A percentile compares a stretch with the other conserved stretches of the same genome.
Conservation (phyloP, 2,888 invertebrate species). For the Volucella bombylans region DNA sequence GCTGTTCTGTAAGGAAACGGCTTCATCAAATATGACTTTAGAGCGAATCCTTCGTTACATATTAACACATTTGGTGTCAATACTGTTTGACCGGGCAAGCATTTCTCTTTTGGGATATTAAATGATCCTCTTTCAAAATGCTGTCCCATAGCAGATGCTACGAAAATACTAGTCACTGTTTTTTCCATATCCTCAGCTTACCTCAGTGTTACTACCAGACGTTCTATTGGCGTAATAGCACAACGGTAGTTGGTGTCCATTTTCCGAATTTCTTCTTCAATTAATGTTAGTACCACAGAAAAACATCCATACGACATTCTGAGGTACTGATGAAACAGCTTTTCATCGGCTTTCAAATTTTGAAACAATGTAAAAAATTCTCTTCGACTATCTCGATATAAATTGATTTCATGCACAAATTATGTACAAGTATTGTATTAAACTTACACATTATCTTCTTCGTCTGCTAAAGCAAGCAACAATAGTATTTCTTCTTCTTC, state of each 20-base stretch:
- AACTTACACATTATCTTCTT: neutral
- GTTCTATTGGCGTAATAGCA: slow-evolving; percentile 5
- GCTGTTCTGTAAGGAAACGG: slow-evolving; percentile 2
- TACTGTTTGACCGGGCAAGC: slow-evolving; percentile 10
- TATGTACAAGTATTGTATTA: neutral
- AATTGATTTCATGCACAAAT: slow-evolving; percentile 7
- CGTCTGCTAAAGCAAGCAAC: slow-evolving; percentile 10
- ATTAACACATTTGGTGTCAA: slow-evolving; percentile 5
- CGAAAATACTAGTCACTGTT: slow-evolving; percentile 28
- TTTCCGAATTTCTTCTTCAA: slow-evolving; percentile 8
- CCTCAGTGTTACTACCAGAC: slow-evolving; percentile 1
- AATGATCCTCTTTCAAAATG: slow-evolving; percentile 5
- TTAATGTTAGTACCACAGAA: slow-evolving; percentile 1
- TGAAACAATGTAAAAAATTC: slow-evolving; percentile 1
- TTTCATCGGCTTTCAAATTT: slow-evolving; percentile 10
- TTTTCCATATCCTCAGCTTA: slow-evolving; percentile 25
- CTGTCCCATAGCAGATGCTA: neutral
- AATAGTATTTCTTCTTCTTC: too few species aligned
- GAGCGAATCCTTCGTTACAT: slow-evolving; percentile 31
- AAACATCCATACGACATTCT: neutral
- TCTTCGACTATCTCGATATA: neutral
- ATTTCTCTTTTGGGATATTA: slow-evolving; percentile 7
- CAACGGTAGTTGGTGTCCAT: slow-evolving; percentile 1
- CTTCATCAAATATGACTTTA: slow-evolving; percentile 32
- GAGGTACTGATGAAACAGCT: slow-evolving; percentile 6